These are phyloP conservation scores for Cirrhinus mrigala DNA, from an alignment of 2,797 vertebrate species.

Conservation along the genomic window DNA sequence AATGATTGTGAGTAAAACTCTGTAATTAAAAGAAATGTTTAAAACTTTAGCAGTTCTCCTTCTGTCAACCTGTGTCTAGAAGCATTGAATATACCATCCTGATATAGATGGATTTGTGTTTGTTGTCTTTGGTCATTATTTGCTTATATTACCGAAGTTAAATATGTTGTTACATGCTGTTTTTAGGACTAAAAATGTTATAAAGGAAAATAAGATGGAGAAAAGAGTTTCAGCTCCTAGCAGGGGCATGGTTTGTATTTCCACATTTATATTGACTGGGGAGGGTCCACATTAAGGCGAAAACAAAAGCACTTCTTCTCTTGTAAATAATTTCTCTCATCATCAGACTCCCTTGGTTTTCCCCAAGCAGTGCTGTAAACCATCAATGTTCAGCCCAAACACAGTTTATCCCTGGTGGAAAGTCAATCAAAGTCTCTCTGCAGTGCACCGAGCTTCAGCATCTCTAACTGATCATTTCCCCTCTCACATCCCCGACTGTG, in stretches of 20 bases:
- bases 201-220: not conserved
- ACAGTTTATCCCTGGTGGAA: constrained; percentile 64
- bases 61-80: not conserved
- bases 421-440: constrained; percentile 77
- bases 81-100: not conserved
- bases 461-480: constrained; percentile 75
- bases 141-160: not conserved
- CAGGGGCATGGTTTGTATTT: constrained; percentile 37
- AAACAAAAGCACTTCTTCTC: constrained; percentile 24
- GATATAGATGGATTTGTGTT: not conserved
- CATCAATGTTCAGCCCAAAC: constrained; percentile 36
- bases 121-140: not conserved
- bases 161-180: not conserved
- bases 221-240: constrained; percentile 3
- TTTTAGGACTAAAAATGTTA: not conserved
- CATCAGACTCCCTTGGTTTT: constrained; percentile 35
- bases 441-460: constrained; percentile 67
- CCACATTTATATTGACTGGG: constrained; percentile 12
- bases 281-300: constrained; percentile 2
- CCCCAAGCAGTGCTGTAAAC: constrained; percentile 36
- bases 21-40: not conserved
- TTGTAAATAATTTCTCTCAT: constrained; percentile 36
- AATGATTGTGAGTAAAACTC: not conserved
- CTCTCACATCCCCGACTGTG: constrained; percentile 68
- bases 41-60: not conserved